Percentiles rank a stretch among this genome's conserved stretches.
Evolutionary conservation across 2,888 invertebrate genomes (phyloP).

Genomic region (Pyrocoelia pectoralis): DNA sequence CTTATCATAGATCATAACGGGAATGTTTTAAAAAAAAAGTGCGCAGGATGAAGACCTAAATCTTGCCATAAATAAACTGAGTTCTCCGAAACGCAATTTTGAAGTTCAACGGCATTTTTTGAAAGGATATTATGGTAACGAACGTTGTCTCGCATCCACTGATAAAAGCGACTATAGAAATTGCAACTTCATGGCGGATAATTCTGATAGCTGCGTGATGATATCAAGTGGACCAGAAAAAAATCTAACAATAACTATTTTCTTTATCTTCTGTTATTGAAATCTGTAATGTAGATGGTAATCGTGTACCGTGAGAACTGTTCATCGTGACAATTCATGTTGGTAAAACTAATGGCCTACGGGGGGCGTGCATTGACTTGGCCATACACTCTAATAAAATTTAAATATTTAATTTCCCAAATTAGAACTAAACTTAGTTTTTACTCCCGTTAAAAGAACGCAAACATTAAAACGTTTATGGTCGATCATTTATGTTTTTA

Average conservation of each 20-base stretch:
- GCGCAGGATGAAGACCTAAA: no score
- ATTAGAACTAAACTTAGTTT: not conserved
- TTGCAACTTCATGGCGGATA: conserved; percentile 44
- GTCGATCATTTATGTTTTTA: no score
- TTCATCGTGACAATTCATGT: conserved; percentile 53
- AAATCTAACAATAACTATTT: conserved; percentile 34
- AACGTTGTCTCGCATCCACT: conserved; percentile 21
- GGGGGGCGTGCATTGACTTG: conserved; percentile 29
- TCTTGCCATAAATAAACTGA: no score
- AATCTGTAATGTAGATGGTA: conserved; percentile 56
- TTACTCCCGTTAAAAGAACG: no score
- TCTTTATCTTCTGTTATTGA: conserved; percentile 44
- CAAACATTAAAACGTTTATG: no score
- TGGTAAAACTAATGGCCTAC: conserved; percentile 37
- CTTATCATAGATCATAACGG: no score
- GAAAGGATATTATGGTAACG: conserved; percentile 8
- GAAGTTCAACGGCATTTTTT: no score
- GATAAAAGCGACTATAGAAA: conserved; percentile 32
- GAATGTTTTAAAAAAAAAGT: no score
- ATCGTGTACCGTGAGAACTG: conserved; percentile 54
- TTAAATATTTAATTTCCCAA: conserved; percentile 18
- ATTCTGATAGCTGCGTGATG: conserved; percentile 35
- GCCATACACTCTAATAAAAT: conserved; percentile 22
- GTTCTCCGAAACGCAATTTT: no score
- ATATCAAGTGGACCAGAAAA: conserved; percentile 43